Percentiles rank a stretch among this genome's conserved stretches.
Conservation (phyloP, 2,888 invertebrate genomes). For the Actias luna region DNA sequence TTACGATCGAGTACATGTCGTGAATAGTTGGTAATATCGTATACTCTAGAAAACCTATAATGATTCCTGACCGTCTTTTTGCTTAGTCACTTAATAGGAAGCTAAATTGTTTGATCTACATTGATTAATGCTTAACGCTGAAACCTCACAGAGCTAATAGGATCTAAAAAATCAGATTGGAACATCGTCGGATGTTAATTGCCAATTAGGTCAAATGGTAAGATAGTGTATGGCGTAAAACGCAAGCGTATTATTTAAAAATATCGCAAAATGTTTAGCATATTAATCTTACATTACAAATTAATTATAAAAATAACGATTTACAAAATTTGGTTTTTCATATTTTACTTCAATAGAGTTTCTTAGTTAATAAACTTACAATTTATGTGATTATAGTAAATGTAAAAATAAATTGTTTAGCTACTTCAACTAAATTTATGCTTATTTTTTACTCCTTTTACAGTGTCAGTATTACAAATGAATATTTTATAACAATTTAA, state of each 20-base stretch:
- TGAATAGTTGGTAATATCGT: not conserved
- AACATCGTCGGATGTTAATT: conserved; percentile 42
- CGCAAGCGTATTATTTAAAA: conserved; percentile 13
- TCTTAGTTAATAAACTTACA: not conserved
- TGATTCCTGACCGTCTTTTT: conserved; percentile 13
- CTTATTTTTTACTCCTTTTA: no score
- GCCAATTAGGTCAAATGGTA: conserved; percentile 47
- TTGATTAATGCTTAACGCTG: conserved; percentile 31
- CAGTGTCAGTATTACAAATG: no score
- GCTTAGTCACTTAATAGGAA: conserved; percentile 22
- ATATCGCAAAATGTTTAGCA: no score
- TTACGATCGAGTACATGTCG: not conserved
- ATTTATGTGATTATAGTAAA: no score
- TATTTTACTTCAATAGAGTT: not conserved
- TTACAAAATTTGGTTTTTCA: not conserved
- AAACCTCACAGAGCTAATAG: conserved; percentile 34
- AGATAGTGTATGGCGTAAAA: conserved; percentile 18
- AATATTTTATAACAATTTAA: no score
- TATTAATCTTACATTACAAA: no score
- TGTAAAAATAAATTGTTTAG: no score
- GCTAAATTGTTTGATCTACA: conserved; percentile 31
- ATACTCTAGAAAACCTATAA: not conserved
- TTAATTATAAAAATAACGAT: not conserved
- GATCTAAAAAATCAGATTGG: conserved; percentile 44
- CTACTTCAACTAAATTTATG: no score